These are phyloP conservation scores for Meiosimyza decipiens DNA, from an alignment of 2,888 invertebrate genomes.

Conservation along the genomic window DNA sequence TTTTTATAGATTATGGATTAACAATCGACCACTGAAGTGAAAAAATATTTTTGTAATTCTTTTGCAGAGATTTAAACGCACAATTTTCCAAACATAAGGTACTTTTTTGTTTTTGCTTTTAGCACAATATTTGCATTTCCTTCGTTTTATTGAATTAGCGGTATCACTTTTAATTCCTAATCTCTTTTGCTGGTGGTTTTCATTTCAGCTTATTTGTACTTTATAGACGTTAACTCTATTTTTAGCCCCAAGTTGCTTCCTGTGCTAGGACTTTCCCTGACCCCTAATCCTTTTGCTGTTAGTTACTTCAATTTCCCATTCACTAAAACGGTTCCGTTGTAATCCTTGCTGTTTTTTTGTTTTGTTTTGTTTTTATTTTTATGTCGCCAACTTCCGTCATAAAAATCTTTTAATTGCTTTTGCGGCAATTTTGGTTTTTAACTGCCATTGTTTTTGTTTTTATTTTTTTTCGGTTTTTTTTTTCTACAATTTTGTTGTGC, in stretches of 20 bases:
- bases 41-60: too few species aligned
- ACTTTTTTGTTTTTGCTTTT: too few species aligned
- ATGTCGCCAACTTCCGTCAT: slow-evolving; percentile 30
- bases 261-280: not conserved
- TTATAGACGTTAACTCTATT: not conserved
- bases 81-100: too few species aligned
- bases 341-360: not conserved
- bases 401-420: slow-evolving; percentile 37
- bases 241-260: not conserved
- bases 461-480: not conserved
- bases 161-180: not conserved
- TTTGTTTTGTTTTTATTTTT: not conserved
- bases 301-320: not conserved
- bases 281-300: slow-evolving; percentile 1
- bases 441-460: not conserved
- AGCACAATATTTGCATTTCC: too few species aligned
- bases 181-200: not conserved
- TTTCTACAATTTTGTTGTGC: slow-evolving; percentile 1
- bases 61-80: too few species aligned
- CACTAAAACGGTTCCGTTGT: slow-evolving; percentile 12
- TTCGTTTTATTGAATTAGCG: too few species aligned
- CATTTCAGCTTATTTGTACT: not conserved
- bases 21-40: too few species aligned
- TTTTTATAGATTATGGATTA: too few species aligned
- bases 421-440: slow-evolving; percentile 24